phyloP scores from a whole-genome alignment of 2,113 vertebrate species.

The Epinephelus cyanopodus region DNA sequence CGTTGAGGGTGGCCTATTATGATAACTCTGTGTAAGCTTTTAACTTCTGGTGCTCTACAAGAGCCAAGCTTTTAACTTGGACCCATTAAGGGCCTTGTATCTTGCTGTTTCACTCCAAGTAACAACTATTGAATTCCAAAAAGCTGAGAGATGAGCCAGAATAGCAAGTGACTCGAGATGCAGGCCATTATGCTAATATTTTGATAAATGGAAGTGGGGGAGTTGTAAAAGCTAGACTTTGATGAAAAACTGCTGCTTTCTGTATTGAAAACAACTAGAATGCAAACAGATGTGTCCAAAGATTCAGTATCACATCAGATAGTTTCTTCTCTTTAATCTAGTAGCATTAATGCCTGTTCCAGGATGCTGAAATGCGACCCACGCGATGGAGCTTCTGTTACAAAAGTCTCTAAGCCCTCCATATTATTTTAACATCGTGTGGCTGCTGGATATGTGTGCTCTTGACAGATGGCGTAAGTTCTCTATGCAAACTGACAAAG shows the following conservation, averaged over 20 bases:
- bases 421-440: neutral
- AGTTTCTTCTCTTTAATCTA: neutral
- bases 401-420: neutral
- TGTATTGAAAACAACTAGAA: constrained; percentile 10
- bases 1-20: constrained; percentile 77
- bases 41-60: constrained; percentile 79
- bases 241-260: neutral
- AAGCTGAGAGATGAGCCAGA: constrained; percentile 55
- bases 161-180: constrained; percentile 37
- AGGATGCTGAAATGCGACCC: neutral
- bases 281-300: constrained; percentile 24
- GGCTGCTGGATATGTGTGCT: neutral
- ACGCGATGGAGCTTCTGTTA: neutral
- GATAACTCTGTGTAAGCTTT: constrained; percentile 81
- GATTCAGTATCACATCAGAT: constrained; percentile 1
- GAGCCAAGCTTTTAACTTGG: constrained; percentile 76
- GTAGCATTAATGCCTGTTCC: neutral
- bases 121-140: constrained; percentile 69
- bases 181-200: constrained; percentile 58
- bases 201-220: constrained; percentile 32
- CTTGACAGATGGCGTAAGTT: neutral
- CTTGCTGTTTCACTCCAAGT: constrained; percentile 59
- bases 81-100: constrained; percentile 69
- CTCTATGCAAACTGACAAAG: neutral
- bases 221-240: neutral